Evolutionary conservation across 2,113 vertebrate genomes (phyloP).

Genomic region (Pseudorhombus dupliciocellatus): DNA sequence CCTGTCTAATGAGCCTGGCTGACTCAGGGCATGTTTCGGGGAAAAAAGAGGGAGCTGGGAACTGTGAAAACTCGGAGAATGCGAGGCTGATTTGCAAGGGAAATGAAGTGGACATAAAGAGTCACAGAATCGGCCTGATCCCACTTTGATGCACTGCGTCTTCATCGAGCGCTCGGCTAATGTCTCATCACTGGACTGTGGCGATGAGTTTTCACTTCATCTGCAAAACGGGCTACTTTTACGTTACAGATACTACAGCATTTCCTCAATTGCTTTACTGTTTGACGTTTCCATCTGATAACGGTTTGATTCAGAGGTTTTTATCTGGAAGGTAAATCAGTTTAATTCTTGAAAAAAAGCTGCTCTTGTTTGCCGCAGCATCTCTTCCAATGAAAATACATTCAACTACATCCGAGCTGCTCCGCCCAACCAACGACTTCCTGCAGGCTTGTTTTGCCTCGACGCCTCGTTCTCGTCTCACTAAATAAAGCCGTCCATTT

Average conservation of each 20-base stretch:
- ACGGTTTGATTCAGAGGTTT: not conserved
- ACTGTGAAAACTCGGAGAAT: conserved; percentile 66
- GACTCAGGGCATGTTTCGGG: conserved; percentile 59
- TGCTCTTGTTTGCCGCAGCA: conserved; percentile 29
- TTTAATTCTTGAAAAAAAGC: conserved; percentile 1
- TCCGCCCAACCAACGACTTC: conserved; percentile 55
- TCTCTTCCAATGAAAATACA: conserved; percentile 49
- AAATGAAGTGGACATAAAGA: conserved; percentile 81
- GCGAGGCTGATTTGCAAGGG: conserved; percentile 81
- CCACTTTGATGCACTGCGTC: conserved; percentile 34
- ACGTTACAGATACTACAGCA: no score
- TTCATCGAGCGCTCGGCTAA: not conserved
- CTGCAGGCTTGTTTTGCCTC: conserved; percentile 34
- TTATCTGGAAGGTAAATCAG: not conserved
- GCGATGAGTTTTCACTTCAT: not conserved
- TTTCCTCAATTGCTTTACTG: no score
- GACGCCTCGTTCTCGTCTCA: conserved; percentile 44
- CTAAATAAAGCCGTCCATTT: conserved; percentile 60
- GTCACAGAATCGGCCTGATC: conserved; percentile 36
- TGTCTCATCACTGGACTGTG: not conserved
- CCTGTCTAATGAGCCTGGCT: conserved; percentile 74
- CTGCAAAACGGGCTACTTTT: not conserved
- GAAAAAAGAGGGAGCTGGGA: conserved; percentile 48
- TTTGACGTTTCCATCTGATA: not conserved
- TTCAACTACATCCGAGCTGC: conserved; percentile 32